A percentile compares a stretch with the other conserved stretches of the same genome.
Conservation (phyloP, 2,113 vertebrate genomes). For the Cyrtonyx montezumae region DNA sequence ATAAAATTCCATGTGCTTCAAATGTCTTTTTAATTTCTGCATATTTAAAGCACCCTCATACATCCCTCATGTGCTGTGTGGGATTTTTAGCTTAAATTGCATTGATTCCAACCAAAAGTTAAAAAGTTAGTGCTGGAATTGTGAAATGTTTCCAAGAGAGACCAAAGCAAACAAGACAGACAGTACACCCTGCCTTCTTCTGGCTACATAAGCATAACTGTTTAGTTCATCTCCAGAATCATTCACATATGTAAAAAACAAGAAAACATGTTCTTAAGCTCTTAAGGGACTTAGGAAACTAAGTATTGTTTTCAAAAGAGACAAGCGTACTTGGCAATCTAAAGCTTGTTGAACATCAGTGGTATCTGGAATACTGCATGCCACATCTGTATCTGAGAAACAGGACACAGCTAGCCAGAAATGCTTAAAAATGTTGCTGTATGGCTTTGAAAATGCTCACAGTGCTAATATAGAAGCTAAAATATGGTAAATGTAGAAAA, state of each 20-base stretch:
- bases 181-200: neutral
- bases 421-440: too few relatives aligned
- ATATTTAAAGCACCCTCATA: neutral
- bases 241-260: neutral
- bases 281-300: neutral
- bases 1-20: neutral
- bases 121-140: neutral
- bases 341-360: neutral
- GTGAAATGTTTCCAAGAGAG: accelerated
- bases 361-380: neutral
- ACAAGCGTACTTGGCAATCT: neutral
- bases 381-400: neutral
- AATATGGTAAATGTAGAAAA: neutral
- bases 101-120: neutral
- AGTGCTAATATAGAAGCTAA: neutral
- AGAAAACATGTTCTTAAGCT: neutral
- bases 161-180: neutral
- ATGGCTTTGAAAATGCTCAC: neutral
- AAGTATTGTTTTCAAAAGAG: neutral
- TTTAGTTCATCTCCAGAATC: neutral
- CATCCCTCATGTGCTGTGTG: too few relatives aligned
- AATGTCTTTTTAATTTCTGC: neutral
- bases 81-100: neutral
- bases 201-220: neutral
- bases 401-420: neutral